A percentile compares a stretch with the other conserved stretches of the same genome.
Conservation (phyloP, 2,888 invertebrate species). For the Nymphalis c-album region DNA sequence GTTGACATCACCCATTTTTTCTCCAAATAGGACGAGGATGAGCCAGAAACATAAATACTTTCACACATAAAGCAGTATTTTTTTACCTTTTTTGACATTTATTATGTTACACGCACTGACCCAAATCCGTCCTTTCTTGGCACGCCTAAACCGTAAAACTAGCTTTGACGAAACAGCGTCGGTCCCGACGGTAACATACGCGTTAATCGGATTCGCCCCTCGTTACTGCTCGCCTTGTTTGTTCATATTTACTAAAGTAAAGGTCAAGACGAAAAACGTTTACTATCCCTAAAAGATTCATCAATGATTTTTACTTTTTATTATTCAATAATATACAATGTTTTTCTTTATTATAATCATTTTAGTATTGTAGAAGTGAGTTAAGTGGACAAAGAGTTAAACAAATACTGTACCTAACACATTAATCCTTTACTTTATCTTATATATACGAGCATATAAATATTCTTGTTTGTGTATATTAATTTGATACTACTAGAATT, state of each 20-base stretch:
- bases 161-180: conserved; percentile 19
- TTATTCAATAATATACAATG: too few species aligned
- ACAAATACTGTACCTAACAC: too few species aligned
- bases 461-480: too few species aligned
- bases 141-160: conserved; percentile 24
- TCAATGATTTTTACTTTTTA: too few species aligned
- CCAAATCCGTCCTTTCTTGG: conserved; percentile 24
- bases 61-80: conserved; percentile 4
- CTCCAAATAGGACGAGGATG: neutral
- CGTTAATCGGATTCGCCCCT: conserved; percentile 43
- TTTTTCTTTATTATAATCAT: too few species aligned
- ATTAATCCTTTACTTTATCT: too few species aligned
- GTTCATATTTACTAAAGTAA: conserved; percentile 38
- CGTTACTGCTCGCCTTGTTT: conserved; percentile 32
- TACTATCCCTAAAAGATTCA: too few species aligned
- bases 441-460: too few species aligned
- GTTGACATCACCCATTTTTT: neutral
- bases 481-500: too few species aligned
- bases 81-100: conserved; percentile 24
- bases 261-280: conserved; percentile 38
- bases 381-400: too few species aligned
- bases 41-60: conserved; percentile 6
- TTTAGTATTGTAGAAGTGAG: too few species aligned
- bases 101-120: conserved; percentile 29
- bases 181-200: conserved; percentile 36